Conservation (phyloP, 2,797 vertebrate species). For the Characodon lateralis region DNA sequence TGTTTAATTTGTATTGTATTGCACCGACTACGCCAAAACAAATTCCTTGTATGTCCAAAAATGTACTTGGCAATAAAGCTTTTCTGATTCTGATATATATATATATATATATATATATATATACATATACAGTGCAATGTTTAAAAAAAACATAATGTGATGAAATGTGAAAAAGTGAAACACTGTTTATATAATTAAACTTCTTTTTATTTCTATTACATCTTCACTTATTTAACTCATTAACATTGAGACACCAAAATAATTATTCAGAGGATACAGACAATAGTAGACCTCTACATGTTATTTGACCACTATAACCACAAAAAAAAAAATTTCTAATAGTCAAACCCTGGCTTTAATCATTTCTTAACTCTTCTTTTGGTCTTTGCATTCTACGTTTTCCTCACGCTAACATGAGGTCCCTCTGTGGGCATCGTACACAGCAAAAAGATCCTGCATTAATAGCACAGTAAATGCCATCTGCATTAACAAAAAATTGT, state of each 20-base stretch:
- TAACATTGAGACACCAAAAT: slow-evolving; percentile 30
- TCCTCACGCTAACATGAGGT: slow-evolving; percentile 5
- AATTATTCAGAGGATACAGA: slow-evolving; percentile 40
- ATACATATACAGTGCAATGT: too few relatives aligned
- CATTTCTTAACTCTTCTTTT: background rate
- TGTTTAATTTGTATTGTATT: too few relatives aligned
- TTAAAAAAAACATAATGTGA: background rate
- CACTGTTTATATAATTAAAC: background rate
- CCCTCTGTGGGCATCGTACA: slow-evolving; percentile 13
- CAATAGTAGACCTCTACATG: slow-evolving; percentile 1
- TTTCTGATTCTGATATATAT: too few relatives aligned
- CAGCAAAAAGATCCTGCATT: slow-evolving; percentile 35
- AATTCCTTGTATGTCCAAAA: too few relatives aligned
- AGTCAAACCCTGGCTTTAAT: background rate
- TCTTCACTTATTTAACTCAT: slow-evolving; percentile 8
- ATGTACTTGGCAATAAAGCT: too few relatives aligned
- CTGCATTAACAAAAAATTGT: slow-evolving; percentile 62
- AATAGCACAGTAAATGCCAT: slow-evolving; percentile 55
- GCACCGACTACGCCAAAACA: too few relatives aligned
- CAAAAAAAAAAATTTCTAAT: background rate
- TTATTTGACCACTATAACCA: slow-evolving; percentile 38
- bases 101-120: too few relatives aligned
- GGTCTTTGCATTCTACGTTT: slow-evolving; percentile 7
- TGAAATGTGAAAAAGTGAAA: background rate
- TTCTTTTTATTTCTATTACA: background rate